These are phyloP conservation scores for Hypanus sabinus DNA, from an alignment of 2,113 vertebrate genomes.

Conservation along the genomic window DNA sequence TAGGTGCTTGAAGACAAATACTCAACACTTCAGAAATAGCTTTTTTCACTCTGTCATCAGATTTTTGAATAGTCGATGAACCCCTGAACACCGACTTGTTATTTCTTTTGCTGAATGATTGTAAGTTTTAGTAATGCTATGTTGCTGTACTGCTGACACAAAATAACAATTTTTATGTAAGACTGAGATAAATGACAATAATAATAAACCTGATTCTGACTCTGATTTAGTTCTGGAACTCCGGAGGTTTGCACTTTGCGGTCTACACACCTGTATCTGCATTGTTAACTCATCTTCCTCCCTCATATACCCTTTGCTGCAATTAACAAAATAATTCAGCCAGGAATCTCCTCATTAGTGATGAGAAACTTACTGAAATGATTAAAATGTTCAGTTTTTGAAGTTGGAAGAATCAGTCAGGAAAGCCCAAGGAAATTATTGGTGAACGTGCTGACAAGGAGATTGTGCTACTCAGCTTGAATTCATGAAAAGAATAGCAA, in stretches of 20 bases:
- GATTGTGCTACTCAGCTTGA: background rate
- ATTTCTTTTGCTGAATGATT: too few relatives aligned
- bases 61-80: too few relatives aligned
- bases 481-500: background rate
- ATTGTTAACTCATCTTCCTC: background rate
- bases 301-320: background rate
- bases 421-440: background rate
- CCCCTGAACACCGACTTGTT: too few relatives aligned
- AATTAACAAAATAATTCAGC: background rate
- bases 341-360: background rate
- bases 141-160: too few relatives aligned
- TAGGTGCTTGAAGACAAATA: too few relatives aligned
- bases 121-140: too few relatives aligned
- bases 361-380: background rate
- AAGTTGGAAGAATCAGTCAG: background rate
- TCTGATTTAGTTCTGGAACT: too few relatives aligned
- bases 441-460: background rate
- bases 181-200: too few relatives aligned
- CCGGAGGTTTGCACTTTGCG: background rate
- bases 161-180: too few relatives aligned
- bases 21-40: too few relatives aligned
- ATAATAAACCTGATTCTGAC: too few relatives aligned
- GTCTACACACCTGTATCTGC: background rate
- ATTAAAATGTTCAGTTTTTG: background rate
- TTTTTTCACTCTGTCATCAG: too few relatives aligned